phyloP scores from a whole-genome alignment of 2,113 vertebrate genomes.

The Chrysochloris asiatica region DNA sequence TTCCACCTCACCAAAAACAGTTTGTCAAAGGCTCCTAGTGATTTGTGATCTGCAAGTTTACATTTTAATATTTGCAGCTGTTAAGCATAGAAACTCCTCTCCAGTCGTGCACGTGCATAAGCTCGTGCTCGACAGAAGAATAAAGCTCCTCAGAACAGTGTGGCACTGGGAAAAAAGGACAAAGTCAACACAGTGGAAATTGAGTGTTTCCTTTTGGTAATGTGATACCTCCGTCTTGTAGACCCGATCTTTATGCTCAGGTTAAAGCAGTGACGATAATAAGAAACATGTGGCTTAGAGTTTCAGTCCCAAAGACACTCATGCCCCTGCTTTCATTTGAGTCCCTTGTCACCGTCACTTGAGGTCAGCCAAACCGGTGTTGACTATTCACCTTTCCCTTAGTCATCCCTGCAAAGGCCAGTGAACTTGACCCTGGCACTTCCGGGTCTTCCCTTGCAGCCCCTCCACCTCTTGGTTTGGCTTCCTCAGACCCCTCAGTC shows the following conservation, averaged over 20 bases:
- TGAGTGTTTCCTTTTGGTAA: not conserved
- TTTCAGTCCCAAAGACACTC: not conserved
- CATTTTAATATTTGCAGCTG: conserved; percentile 30
- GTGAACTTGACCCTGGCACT: accelerated
- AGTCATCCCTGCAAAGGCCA: not conserved
- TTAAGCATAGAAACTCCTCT: not conserved
- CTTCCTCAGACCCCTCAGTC: not conserved
- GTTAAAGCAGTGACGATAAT: accelerated
- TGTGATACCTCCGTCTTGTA: accelerated
- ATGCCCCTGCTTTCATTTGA: accelerated
- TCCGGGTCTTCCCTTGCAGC: not conserved
- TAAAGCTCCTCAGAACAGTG: not conserved
- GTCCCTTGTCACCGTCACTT: accelerated
- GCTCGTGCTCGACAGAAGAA: not conserved
- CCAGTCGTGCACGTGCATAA: accelerated
- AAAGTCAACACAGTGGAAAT: not conserved
- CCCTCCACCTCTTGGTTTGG: accelerated
- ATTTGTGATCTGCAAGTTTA: conserved; percentile 24
- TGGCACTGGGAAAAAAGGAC: not conserved
- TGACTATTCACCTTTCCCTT: not conserved
- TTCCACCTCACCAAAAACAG: not conserved
- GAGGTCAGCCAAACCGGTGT: not conserved
- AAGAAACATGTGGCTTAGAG: accelerated
- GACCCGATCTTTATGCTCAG: accelerated
- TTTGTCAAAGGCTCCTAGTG: not conserved